A percentile compares a stretch with the other conserved stretches of the same genome.
These are phyloP conservation scores for Centrocercus urophasianus DNA, from an alignment of 2,113 vertebrate species.

Conservation along the genomic window DNA sequence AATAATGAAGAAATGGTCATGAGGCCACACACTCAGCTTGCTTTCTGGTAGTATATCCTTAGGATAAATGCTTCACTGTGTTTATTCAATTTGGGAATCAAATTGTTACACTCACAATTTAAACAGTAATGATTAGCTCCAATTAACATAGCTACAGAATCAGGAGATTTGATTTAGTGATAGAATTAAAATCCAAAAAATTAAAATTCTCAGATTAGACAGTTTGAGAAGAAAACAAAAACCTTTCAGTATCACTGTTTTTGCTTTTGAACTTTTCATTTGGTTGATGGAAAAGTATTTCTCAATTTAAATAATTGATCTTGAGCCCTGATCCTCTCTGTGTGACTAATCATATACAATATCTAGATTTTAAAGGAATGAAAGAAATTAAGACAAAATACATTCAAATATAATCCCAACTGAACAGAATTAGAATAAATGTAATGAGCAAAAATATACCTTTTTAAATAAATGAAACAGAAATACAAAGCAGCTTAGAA, in stretches of 20 bases:
- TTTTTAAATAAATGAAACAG: conserved; percentile 53
- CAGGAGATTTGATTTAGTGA: not conserved
- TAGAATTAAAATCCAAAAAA: conserved; percentile 43
- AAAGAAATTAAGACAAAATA: conserved; percentile 44
- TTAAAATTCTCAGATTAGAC: not conserved
- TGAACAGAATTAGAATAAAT: conserved; percentile 30
- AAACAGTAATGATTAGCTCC: not conserved
- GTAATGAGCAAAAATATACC: not conserved
- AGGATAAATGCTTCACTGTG: not conserved
- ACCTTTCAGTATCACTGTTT: too few species aligned
- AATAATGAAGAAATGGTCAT: not conserved
- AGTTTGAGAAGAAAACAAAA: not conserved
- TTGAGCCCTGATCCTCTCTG: conserved; percentile 25
- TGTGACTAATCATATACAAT: conserved; percentile 20
- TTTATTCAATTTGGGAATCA: not conserved
- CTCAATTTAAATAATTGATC: conserved; percentile 50
- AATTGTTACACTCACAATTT: not conserved
- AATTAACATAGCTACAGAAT: not conserved
- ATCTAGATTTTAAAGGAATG: conserved; percentile 47
- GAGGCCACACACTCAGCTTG: not conserved
- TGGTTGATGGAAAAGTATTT: conserved; percentile 46
- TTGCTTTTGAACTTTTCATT: not conserved
- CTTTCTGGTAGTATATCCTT: not conserved
- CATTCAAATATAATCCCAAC: not conserved
- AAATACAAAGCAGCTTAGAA: conserved; percentile 19